Percentiles rank a stretch among this genome's conserved stretches.
Evolutionary conservation across 2,797 vertebrate species (phyloP).

Genomic region (Pachyuromys duprasi): DNA sequence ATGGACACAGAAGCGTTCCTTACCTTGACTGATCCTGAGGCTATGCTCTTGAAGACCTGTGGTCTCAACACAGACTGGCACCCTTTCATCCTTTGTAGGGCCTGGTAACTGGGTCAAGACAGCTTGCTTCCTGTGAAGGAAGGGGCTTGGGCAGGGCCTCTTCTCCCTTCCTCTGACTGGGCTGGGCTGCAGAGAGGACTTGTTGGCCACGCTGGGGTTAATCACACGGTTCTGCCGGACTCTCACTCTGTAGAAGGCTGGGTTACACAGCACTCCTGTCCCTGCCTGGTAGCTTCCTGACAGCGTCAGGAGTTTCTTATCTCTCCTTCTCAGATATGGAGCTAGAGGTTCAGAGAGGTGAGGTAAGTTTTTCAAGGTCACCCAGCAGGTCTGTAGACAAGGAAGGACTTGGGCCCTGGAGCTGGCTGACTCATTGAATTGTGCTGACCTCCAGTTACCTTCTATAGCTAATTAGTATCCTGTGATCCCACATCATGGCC

Average conservation of each 20-base stretch:
- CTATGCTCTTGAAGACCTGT: not conserved
- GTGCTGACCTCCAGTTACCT: constrained; percentile 25
- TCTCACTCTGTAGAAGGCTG: fast-evolving
- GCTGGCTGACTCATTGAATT: not conserved
- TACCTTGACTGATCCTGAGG: not conserved
- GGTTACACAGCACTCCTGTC: not conserved
- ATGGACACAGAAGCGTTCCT: fast-evolving
- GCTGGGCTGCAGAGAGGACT: not conserved
- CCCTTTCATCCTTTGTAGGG: not conserved
- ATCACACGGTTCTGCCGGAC: fast-evolving
- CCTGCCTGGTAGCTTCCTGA: not conserved
- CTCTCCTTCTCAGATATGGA: not conserved
- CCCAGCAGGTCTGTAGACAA: not conserved
- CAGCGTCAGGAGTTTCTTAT: not conserved
- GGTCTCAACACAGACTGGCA: not conserved
- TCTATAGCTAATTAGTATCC: constrained; percentile 69
- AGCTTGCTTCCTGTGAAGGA: not conserved
- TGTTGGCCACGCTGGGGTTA: not conserved
- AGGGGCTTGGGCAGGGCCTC: not conserved
- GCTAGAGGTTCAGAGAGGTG: not conserved
- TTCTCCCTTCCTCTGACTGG: not conserved
- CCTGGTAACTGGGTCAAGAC: no score
- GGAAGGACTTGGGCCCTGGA: not conserved
- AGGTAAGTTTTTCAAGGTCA: constrained; percentile 1
- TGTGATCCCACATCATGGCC: constrained; percentile 36